Evolutionary conservation across 2,888 invertebrate genomes (phyloP).

Genomic region (Anoncus sp.): DNA sequence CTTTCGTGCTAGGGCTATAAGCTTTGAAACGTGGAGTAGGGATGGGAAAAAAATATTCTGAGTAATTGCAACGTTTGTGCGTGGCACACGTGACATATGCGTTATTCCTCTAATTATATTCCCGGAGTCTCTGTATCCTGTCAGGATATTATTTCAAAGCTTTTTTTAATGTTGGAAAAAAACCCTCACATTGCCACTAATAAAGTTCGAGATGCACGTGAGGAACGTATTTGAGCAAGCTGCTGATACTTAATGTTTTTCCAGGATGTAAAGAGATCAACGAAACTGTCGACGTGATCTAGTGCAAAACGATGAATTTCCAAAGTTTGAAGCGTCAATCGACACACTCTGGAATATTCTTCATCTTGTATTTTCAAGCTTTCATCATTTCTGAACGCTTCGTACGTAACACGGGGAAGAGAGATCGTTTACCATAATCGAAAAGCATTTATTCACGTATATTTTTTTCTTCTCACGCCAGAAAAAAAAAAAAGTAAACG

Average conservation of each 20-base stretch:
- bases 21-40: not conserved
- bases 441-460: constrained; percentile 16
- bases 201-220: too few species aligned
- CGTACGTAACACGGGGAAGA: not conserved
- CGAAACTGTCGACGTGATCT: not conserved
- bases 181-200: not conserved
- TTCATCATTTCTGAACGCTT: constrained; percentile 1
- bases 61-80: too few species aligned
- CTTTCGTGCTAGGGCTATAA: not conserved
- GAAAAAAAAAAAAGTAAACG: not conserved
- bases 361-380: not conserved
- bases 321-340: not conserved
- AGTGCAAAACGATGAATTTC: not conserved
- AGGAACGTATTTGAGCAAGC: not conserved
- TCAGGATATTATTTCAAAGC: too few species aligned
- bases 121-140: too few species aligned
- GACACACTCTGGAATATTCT: constrained; percentile 5
- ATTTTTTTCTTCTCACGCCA: constrained; percentile 1
- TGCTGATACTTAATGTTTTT: not conserved
- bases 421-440: constrained; percentile 25
- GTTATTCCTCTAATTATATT: too few species aligned
- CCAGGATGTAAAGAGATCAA: not conserved
- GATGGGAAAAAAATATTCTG: not conserved
- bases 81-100: too few species aligned
- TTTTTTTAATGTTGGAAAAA: not conserved